Evolutionary conservation across 2,888 invertebrate species (phyloP), one percentile per base, ranked within the genome.

Genomic region (Entomobrya multifasciata): DNA sequence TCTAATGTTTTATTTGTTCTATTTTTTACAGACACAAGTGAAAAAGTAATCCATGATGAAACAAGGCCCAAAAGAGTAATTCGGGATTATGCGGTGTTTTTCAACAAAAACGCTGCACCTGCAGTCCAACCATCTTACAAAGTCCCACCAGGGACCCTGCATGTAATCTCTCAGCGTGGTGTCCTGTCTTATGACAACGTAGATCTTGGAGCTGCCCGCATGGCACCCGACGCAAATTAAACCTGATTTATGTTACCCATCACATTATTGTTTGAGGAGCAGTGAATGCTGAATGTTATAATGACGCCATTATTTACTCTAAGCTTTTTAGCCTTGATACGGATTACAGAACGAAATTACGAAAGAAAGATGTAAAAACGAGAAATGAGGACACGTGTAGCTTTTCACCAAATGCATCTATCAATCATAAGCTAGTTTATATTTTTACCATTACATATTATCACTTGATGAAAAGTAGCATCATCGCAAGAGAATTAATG

Each of bases 71-170:
- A 90, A 55, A 49, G 90, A 30, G 91, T 87, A 0, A 90, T 90
- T 44, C 87, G 91, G n/a, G 91, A 91, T 55, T 91, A 90, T 65
- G 85, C 89, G 0, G 88, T 89, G n/a, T 88, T 88, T 78, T 90
- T 90, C 65, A 88, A 83, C 20, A 86, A 88, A 55, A 90, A 90
- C 72, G 88, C 88, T 0, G 87, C 88, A n/a, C 87, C 87, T 27
- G 81, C 89, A 22, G 67, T 78, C 5, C 89, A 88, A 57, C 87
- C 87, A 20, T 86, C 88, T 1, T 91, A 91, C 78, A 88, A 89
- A 80, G 89, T 91, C 2, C 90, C 91, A 62, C 91, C 91, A 15
- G 91, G 91, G 52, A 91, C 91, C 1, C 86, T 91, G 5, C 91
- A 91, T 78, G 91, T 91, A 27, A 85, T 90, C 52, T 89, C 91